Evolutionary conservation across 2,888 invertebrate genomes (phyloP), one percentile per base, ranked within the genome.

Genomic region (Drosophila prolongata): DNA sequence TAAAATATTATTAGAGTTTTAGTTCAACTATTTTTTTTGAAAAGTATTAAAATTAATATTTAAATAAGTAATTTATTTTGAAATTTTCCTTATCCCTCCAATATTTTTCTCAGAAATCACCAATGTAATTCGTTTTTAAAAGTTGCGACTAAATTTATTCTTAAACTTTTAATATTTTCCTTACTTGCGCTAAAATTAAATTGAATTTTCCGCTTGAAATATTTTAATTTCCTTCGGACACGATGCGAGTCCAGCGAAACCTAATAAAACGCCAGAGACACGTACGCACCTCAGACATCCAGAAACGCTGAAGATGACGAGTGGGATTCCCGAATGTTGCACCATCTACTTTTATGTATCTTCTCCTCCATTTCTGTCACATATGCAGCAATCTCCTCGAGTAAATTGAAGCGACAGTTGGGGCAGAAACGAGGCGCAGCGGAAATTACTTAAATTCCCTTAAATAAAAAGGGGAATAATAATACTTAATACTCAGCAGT

Each of bases 221-320:
- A 77, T 80, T 88, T 85, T 83, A 83, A 85, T 85, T 85, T 88
- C 88, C 85, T 70, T 61, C 47, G 68, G 66, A 74, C 52, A 47
- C 68, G 72, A 75, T 66, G 76, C 85, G 83, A 76, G 75, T 75
- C 87, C 85, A 77, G 60, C 60, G 55, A 35, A 67, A 77, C 75
- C 75, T 77, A 84, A 84, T 87, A 83, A 80, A 66, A 57, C 55
- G 49, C 56, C 60, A 53, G 47, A 66, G 74, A 61, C 87, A 87
- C 80, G 87, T 83, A 83, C 73, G 59, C 80, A 79, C 75, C 68
- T 77, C 75, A 37, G 59, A 61, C 55, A 64, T 66, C 52, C 52
- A 19, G 40, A 56, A 65, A 66, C 58, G 60, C 57, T 57, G 65
- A 44, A 16, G 65, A 65, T 69, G 65, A 55, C 60, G 52, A 60